These are phyloP conservation scores for Limnephilus auricula DNA, from an alignment of 2,888 invertebrate species.

Conservation along the genomic window DNA sequence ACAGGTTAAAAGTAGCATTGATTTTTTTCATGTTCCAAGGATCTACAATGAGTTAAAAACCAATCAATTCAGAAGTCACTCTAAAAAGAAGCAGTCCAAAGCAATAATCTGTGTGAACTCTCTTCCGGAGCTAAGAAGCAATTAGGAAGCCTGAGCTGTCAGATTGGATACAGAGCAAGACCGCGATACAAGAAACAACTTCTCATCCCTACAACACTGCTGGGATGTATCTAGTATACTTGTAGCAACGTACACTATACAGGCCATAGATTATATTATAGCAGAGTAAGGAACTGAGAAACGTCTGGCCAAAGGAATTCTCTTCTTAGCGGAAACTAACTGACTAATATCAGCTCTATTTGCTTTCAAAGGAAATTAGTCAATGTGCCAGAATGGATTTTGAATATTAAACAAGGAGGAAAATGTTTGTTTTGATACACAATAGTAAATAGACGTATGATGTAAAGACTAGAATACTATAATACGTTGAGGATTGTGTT, in stretches of 20 bases:
- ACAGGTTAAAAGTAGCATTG: not conserved
- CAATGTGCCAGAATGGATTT: not conserved
- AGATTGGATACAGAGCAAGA: slow-evolving; percentile 30
- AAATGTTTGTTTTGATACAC: not conserved
- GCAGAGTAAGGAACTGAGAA: not conserved
- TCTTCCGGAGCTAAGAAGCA: slow-evolving; percentile 36
- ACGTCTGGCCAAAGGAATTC: slow-evolving; percentile 41
- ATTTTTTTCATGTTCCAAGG: not conserved
- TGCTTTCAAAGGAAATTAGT: slow-evolving; percentile 17
- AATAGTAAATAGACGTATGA: not conserved
- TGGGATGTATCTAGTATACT: not conserved
- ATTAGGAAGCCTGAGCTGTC: slow-evolving; percentile 40
- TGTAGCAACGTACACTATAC: not conserved
- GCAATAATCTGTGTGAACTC: slow-evolving; percentile 35
- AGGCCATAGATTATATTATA: not conserved
- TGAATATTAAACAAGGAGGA: not conserved
- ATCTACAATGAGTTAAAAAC: not conserved
- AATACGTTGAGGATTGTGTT: too few species aligned
- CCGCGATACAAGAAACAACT: slow-evolving; percentile 36
- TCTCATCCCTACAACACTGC: not conserved
- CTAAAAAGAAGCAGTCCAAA: slow-evolving; percentile 17
- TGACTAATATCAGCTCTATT: slow-evolving; percentile 40
- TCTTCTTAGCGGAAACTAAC: slow-evolving; percentile 41
- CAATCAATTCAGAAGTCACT: not conserved
- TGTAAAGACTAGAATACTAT: not conserved